These are phyloP conservation scores for Rotaria magnacalcarata DNA, from an alignment of 2,888 invertebrate species.

Conservation along the genomic window DNA sequence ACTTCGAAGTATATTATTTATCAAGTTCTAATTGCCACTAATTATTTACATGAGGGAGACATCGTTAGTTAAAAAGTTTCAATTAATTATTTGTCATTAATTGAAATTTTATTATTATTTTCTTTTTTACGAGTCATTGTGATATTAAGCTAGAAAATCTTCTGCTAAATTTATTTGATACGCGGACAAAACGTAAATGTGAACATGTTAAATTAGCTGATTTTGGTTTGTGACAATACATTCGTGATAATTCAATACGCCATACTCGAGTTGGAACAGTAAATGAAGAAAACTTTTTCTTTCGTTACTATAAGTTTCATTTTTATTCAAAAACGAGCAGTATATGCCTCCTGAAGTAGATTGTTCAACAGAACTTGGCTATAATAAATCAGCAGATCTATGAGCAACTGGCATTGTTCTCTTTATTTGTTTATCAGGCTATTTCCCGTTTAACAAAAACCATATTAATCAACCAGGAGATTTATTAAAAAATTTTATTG, in stretches of 20 bases:
- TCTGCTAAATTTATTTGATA: neutral
- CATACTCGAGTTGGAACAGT: neutral
- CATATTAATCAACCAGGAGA: neutral
- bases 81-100: too few relatives aligned
- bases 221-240: neutral
- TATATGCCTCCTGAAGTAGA: neutral
- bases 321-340: too few relatives aligned
- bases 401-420: neutral
- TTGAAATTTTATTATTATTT: too few relatives aligned
- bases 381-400: neutral
- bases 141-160: neutral
- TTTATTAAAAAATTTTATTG: neutral
- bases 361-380: neutral
- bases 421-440: neutral
- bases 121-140: neutral
- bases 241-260: neutral
- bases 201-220: conserved; percentile 5
- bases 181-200: neutral
- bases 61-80: neutral
- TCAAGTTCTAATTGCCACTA: neutral
- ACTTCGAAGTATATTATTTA: neutral
- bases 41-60: neutral
- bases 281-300: too few relatives aligned
- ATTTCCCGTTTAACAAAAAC: neutral
- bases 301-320: too few relatives aligned